These are phyloP conservation scores for Lamprotornis superbus DNA, from an alignment of 2,113 vertebrate species.

Conservation along the genomic window DNA sequence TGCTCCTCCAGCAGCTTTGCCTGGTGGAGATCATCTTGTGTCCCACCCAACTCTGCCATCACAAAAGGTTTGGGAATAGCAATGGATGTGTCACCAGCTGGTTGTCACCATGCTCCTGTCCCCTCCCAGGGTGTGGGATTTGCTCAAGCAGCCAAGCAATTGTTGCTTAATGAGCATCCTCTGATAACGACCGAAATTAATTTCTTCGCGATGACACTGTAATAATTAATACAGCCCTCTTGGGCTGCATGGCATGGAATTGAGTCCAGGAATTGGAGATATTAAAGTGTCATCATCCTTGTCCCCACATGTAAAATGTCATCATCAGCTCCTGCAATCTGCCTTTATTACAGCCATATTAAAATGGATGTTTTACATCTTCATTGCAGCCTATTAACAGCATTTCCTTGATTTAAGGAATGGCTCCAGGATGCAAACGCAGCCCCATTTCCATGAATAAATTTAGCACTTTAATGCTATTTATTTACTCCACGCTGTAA, in stretches of 20 bases:
- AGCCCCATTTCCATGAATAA: conserved; percentile 56
- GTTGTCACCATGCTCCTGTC: background rate
- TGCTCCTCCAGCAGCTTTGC: background rate
- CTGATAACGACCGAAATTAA: background rate
- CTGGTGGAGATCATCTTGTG: accelerated
- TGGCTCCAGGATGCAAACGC: background rate
- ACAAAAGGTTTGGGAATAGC: background rate
- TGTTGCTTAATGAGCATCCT: background rate
- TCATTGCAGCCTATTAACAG: conserved; percentile 58
- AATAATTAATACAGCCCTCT: conserved; percentile 10
- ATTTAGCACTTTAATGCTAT: conserved; percentile 69
- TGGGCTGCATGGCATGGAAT: background rate
- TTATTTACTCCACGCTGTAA: conserved; percentile 73
- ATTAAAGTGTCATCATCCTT: background rate
- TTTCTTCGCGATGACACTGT: background rate
- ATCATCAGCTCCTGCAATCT: conserved; percentile 6
- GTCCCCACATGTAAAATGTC: background rate
- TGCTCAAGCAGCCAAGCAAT: background rate
- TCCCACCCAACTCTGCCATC: background rate
- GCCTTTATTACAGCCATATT: conserved; percentile 55
- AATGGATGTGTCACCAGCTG: background rate
- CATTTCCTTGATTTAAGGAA: conserved; percentile 55
- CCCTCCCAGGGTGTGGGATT: background rate
- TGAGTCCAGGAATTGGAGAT: background rate
- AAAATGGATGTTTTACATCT: conserved; percentile 54